Evolutionary conservation across 2,797 vertebrate genomes (phyloP), one percentile per base, ranked within the genome.

Genomic region (Sebastes melanostomus): DNA sequence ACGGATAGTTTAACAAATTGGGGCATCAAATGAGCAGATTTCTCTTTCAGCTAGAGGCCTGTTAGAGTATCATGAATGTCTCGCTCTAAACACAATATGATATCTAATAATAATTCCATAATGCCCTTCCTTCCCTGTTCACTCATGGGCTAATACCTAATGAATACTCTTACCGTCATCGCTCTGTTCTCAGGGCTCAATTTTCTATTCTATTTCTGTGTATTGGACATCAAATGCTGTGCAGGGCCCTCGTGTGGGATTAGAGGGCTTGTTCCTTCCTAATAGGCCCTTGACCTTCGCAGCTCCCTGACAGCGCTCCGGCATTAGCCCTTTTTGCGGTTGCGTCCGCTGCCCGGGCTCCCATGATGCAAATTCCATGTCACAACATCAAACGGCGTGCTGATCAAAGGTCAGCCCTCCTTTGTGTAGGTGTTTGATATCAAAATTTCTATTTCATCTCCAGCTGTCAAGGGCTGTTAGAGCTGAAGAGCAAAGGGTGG

Each of bases 391-490:
- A 97, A 97, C 90, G 72, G 88, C 83, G 83, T 74, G 88, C 91
- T 98, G 97, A 98, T 97, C 96, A 97, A 98, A 98, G 97, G 97
- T 98, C 97, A 98, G 91, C 90, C 88, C 93, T 96, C 92, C 94
- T 97, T 96, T 96, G 92, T 97, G 96, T 96, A 96, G 95, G 93
- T 94, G 91, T 97, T 97, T 97, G 96, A 97, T 97, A 97, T 92
- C 94, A 94, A 97, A 96, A 97, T 96, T 97, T 97, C 93, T 96
- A 94, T 97, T 97, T 97, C 96, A 97, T 97, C 96, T 97, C 94
- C 92, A 91, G 93, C 92, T 96, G 95, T 96, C 95, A 93, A 87
- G 94, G 93, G 83, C 92, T 93, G 92, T 96, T 96, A 96, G 90
- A 90, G 93, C 83, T 78, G 82, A 88, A 77, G 90, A 81, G 92